A percentile compares a stretch with the other conserved stretches of the same genome.
phyloP scores from a whole-genome alignment of 1,140 invertebrate species.

The Drosophila pandora region DNA sequence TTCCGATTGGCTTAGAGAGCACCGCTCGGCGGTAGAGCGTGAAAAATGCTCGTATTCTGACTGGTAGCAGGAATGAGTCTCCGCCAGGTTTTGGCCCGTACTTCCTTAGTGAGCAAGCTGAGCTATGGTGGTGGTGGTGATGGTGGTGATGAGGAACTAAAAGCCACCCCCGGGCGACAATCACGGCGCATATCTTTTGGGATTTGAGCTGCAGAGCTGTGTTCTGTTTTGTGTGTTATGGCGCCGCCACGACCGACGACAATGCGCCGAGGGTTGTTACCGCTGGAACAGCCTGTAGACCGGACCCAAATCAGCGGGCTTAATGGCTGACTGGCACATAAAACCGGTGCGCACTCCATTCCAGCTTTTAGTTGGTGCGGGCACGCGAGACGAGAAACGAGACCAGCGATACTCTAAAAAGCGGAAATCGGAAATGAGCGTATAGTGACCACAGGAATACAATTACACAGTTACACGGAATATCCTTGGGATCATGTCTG shows the following conservation, averaged over 20 bases:
- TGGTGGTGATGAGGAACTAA: conserved; percentile 29
- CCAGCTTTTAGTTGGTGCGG: conserved; percentile 80
- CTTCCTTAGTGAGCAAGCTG: background rate
- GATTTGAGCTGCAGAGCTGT: conserved; percentile 58
- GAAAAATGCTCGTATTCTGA: conserved; percentile 74
- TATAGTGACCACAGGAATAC: conserved; percentile 11
- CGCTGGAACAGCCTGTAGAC: conserved; percentile 27
- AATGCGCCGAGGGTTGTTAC: conserved; percentile 80
- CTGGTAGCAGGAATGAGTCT: conserved; percentile 58
- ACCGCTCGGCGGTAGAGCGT: conserved; percentile 49
- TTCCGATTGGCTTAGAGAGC: conserved; percentile 68
- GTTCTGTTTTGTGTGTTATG: conserved; percentile 52
- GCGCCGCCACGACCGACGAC: conserved; percentile 83
- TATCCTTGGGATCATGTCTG: conserved; percentile 64
- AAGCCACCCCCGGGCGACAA: conserved; percentile 71
- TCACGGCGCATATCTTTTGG: conserved; percentile 78
- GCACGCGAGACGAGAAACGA: conserved; percentile 66
- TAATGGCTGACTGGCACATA: conserved; percentile 73
- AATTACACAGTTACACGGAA: conserved; percentile 9
- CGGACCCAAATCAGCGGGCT: conserved; percentile 71
- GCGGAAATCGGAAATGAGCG: conserved; percentile 42
- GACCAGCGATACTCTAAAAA: conserved; percentile 22
- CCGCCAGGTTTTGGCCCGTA: conserved; percentile 8
- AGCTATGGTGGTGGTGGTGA: background rate
- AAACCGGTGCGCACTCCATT: conserved; percentile 73